Evolutionary conservation across 2,888 invertebrate genomes (phyloP).

Genomic region (Drosophila buzzatii): DNA sequence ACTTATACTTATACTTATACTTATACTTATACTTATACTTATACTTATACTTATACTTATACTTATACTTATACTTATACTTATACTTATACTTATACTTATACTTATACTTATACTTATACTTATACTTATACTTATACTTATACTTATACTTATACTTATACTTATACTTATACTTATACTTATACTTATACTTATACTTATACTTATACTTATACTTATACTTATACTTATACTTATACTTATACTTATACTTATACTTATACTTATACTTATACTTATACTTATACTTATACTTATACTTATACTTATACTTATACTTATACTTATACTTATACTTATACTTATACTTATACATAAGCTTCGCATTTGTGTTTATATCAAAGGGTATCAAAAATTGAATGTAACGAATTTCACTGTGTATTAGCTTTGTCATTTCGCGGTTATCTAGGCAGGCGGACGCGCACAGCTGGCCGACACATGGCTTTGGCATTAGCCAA

Average conservation of each 20-base stretch:
- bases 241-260: slow-evolving; percentile 6
- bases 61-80: slow-evolving; percentile 2
- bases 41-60: slow-evolving; percentile 3
- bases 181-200: slow-evolving; percentile 1
- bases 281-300: slow-evolving; percentile 6
- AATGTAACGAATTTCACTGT: slow-evolving; percentile 58
- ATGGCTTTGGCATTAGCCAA: slow-evolving; percentile 70
- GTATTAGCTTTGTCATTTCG: slow-evolving; percentile 72
- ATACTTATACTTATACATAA: background rate
- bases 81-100: slow-evolving; percentile 1
- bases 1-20: slow-evolving; percentile 6
- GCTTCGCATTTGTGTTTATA: background rate
- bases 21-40: slow-evolving; percentile 9
- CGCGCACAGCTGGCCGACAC: slow-evolving; percentile 67
- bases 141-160: background rate
- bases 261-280: slow-evolving; percentile 5
- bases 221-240: background rate
- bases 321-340: background rate
- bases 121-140: slow-evolving; percentile 4
- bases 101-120: slow-evolving; percentile 1
- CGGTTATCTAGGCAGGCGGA: slow-evolving; percentile 69
- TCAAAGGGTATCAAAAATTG: slow-evolving; percentile 46
- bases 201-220: slow-evolving; percentile 1
- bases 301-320: slow-evolving; percentile 5
- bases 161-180: slow-evolving; percentile 7